These are phyloP conservation scores for Boleophthalmus pectinirostris DNA, from an alignment of 2,113 vertebrate species.

Conservation along the genomic window DNA sequence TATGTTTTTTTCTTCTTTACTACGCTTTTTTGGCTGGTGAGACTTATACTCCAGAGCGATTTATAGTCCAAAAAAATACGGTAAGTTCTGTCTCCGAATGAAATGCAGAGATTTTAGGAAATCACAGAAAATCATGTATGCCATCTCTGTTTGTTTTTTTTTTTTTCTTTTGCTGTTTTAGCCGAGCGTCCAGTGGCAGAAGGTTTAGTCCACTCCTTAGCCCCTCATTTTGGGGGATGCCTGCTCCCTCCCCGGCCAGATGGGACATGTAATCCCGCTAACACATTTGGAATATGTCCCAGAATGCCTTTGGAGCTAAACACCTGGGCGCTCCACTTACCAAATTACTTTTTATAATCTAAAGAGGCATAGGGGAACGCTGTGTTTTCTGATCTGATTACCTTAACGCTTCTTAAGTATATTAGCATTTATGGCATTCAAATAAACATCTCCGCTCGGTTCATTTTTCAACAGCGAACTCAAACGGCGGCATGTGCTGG, in stretches of 20 bases:
- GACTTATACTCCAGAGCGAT: too few relatives aligned
- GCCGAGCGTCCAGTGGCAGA: background rate
- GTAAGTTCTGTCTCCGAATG: too few relatives aligned
- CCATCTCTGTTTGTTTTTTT: too few relatives aligned
- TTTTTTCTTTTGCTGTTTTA: background rate
- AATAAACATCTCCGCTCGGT: background rate
- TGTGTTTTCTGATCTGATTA: background rate
- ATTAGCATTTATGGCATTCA: background rate
- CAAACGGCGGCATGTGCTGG: slow-evolving; percentile 23
- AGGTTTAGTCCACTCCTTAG: background rate
- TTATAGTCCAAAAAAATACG: too few relatives aligned
- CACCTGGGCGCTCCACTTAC: slow-evolving; percentile 11
- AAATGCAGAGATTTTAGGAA: too few relatives aligned
- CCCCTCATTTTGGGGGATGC: slow-evolving; percentile 9
- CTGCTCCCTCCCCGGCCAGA: slow-evolving; percentile 15
- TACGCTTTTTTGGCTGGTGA: too few relatives aligned
- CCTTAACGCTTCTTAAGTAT: background rate
- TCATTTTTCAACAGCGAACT: slow-evolving; percentile 14
- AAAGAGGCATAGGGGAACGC: background rate
- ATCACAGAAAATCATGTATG: too few relatives aligned
- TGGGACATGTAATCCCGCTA: slow-evolving; percentile 19
- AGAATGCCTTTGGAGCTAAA: background rate
- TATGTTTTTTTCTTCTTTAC: too few relatives aligned
- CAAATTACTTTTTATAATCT: slow-evolving; percentile 5
- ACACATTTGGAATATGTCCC: background rate